Conservation (phyloP, 1,140 invertebrate genomes). For the Bursaphelenchus mucronatus region DNA sequence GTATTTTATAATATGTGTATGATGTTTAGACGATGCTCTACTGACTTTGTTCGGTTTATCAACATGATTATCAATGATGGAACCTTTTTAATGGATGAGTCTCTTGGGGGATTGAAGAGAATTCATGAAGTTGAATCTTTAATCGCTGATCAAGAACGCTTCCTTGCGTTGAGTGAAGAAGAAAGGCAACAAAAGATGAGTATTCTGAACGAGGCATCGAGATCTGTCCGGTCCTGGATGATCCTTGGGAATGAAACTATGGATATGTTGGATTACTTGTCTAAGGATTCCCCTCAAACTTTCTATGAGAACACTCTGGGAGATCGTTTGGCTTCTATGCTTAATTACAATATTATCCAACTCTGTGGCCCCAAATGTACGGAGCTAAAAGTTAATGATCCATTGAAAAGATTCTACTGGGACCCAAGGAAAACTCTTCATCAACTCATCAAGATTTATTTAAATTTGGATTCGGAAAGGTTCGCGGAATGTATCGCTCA, state of each 20-base stretch:
- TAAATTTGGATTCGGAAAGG: constrained; percentile 83
- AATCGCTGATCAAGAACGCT: constrained; percentile 68
- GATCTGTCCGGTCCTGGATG: constrained; percentile 88
- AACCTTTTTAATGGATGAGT: constrained; percentile 92
- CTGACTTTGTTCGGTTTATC: constrained; percentile 87
- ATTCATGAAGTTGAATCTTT: constrained; percentile 89
- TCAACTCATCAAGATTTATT: constrained; percentile 89
- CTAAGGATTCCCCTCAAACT: constrained; percentile 84
- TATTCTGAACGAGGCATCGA: constrained; percentile 74
- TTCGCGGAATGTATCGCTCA: constrained; percentile 82
- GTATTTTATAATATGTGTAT: constrained; percentile 24
- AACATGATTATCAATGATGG: constrained; percentile 99
- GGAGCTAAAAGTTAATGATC: constrained; percentile 89
- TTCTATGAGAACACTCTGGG: constrained; percentile 80
- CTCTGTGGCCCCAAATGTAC: constrained; percentile 95
- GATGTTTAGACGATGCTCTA: constrained; percentile 70
- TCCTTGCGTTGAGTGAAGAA: constrained; percentile 40
- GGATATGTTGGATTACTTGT: constrained; percentile 95
- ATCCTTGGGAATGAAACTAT: constrained; percentile 91
- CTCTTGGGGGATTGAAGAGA: constrained; percentile 83
- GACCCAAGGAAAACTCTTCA: constrained; percentile 81
- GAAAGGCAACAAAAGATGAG: constrained; percentile 51
- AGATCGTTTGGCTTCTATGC: constrained; percentile 87
- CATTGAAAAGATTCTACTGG: constrained; percentile 86
- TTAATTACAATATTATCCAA: constrained; percentile 72